Conservation (phyloP, 2,888 invertebrate genomes). For the Oscheius sp. region DNA sequence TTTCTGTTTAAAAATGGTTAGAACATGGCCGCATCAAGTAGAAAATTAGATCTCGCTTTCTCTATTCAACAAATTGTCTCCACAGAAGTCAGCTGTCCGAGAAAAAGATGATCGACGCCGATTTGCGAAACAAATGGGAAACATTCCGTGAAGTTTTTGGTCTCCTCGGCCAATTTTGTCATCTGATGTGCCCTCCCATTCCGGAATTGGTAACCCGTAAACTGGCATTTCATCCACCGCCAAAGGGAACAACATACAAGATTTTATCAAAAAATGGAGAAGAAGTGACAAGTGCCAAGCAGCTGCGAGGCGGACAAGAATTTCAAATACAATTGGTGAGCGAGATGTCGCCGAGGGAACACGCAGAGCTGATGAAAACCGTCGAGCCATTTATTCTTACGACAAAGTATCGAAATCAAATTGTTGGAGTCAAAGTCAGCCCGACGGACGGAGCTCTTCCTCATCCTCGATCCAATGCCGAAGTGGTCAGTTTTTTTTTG, state of each 20-base stretch:
- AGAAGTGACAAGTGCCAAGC: slow-evolving; percentile 18
- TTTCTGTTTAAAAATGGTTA: too few species aligned
- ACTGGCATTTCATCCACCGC: slow-evolving; percentile 67
- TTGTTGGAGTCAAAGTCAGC: slow-evolving; percentile 42
- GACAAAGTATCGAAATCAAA: slow-evolving; percentile 39
- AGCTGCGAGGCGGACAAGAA: background rate
- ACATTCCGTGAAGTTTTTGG: background rate
- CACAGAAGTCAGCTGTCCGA: too few species aligned
- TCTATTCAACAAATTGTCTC: too few species aligned
- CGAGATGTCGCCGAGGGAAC: background rate
- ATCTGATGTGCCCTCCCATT: slow-evolving; percentile 64
- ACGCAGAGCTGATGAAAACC: background rate
- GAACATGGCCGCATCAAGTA: too few species aligned
- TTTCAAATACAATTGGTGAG: slow-evolving; percentile 4
- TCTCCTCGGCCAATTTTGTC: slow-evolving; percentile 54
- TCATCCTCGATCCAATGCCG: background rate
- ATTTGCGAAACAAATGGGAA: background rate
- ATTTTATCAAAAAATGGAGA: slow-evolving; percentile 34
- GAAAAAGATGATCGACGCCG: too few species aligned
- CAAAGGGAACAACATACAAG: slow-evolving; percentile 15
- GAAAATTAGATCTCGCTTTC: too few species aligned
- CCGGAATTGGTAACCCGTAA: slow-evolving; percentile 62
- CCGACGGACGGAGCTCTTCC: background rate
- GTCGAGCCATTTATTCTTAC: slow-evolving; percentile 33
- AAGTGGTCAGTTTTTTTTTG: background rate